Percentiles rank a stretch among this genome's conserved stretches.
phyloP scores from a whole-genome alignment of 2,888 invertebrate genomes.

The Machimus atricapillus region DNA sequence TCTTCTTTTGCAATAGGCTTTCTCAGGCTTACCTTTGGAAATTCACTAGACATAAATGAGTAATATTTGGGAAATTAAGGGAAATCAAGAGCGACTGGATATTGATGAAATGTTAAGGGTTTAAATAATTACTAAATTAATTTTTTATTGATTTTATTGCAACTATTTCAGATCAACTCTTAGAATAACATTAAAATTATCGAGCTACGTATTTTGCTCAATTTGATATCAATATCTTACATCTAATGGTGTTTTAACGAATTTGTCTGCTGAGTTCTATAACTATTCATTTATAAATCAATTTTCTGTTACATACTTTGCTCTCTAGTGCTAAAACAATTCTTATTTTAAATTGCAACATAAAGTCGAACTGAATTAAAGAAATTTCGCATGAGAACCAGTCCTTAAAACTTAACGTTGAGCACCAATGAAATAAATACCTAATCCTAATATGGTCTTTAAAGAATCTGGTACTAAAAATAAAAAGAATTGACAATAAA shows the following conservation, averaged over 20 bases:
- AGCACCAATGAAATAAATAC: slow-evolving; percentile 38
- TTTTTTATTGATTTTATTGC: neutral
- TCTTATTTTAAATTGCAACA: neutral
- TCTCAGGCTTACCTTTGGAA: too few relatives aligned
- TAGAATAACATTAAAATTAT: slow-evolving; percentile 33
- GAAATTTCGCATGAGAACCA: neutral
- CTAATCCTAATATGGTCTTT: slow-evolving; percentile 16
- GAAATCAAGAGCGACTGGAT: too few relatives aligned
- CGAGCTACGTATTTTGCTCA: neutral
- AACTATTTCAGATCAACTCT: slow-evolving; percentile 35
- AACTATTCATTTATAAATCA: neutral
- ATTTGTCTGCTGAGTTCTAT: neutral
- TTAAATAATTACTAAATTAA: neutral
- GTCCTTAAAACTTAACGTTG: slow-evolving; percentile 19
- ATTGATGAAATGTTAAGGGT: too few relatives aligned
- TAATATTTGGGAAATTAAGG: too few relatives aligned
- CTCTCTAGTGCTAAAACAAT: neutral
- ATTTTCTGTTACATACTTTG: neutral
- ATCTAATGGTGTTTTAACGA: slow-evolving; percentile 33
- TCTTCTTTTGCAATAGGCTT: too few relatives aligned
- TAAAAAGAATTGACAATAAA: neutral
- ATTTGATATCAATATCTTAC: slow-evolving; percentile 24
- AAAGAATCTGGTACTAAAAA: slow-evolving; percentile 3
- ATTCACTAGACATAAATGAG: too few relatives aligned
- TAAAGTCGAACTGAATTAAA: neutral